These are phyloP conservation scores for Cenopis cana DNA, from an alignment of 2,888 invertebrate genomes.

Conservation along the genomic window DNA sequence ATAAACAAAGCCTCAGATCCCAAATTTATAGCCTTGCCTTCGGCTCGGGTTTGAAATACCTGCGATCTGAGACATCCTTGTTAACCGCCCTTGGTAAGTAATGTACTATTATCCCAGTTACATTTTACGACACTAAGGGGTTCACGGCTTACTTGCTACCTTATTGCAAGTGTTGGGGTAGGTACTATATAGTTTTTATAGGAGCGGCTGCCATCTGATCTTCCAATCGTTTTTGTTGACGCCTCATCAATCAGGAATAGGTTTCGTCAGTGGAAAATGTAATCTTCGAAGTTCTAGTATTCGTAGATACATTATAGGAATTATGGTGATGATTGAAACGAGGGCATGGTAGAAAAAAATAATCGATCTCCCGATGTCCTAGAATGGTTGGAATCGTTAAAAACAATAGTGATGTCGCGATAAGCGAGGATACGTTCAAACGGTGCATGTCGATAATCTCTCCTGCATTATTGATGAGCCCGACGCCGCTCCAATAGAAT, in stretches of 20 bases:
- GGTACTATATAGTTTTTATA: not conserved
- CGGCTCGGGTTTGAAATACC: too few relatives aligned
- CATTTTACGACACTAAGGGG: too few relatives aligned
- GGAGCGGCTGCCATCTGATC: not conserved
- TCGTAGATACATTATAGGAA: too few relatives aligned
- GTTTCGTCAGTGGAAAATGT: not conserved
- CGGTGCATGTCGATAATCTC: conserved; percentile 81
- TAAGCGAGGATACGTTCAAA: conserved; percentile 73
- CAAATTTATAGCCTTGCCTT: too few relatives aligned
- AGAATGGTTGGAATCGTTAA: conserved; percentile 67
- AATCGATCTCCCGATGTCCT: conserved; percentile 70
- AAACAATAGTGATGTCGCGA: conserved; percentile 77
- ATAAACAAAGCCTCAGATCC: too few relatives aligned
- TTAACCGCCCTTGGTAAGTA: too few relatives aligned
- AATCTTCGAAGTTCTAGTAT: too few relatives aligned
- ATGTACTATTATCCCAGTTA: too few relatives aligned
- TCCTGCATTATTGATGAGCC: conserved; percentile 79
- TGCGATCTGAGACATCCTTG: too few relatives aligned
- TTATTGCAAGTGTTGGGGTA: not conserved
- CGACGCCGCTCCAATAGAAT: conserved; percentile 71
- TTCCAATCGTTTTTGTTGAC: not conserved
- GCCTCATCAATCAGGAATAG: not conserved
- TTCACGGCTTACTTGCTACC: not conserved
- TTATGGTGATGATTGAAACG: conserved; percentile 6
- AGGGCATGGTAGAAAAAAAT: conserved; percentile 43